A percentile compares a stretch with the other conserved stretches of the same genome.
Conservation (phyloP, 2,797 vertebrate genomes). For the Fistularia commersonii region DNA sequence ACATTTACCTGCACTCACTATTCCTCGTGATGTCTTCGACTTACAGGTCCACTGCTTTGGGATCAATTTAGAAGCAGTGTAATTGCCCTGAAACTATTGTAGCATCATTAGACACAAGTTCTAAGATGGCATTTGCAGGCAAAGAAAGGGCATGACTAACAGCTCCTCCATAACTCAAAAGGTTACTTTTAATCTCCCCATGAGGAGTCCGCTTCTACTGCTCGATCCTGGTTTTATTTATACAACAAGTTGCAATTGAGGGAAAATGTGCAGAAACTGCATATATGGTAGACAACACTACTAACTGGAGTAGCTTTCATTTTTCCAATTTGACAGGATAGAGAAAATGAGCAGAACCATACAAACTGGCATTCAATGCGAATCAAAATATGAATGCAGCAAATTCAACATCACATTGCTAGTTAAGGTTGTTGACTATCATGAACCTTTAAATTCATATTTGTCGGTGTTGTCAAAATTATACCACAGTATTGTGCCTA, state of each 20-base stretch:
- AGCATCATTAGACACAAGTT: slow-evolving; percentile 78
- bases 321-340: slow-evolving; percentile 49
- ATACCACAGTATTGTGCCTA: too few relatives aligned
- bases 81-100: slow-evolving; percentile 80
- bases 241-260: slow-evolving; percentile 42
- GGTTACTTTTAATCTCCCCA: slow-evolving; percentile 84
- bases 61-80: slow-evolving; percentile 76
- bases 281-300: slow-evolving; percentile 33
- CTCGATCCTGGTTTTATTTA: slow-evolving; percentile 50
- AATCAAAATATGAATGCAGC: slow-evolving; percentile 5
- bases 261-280: slow-evolving; percentile 5
- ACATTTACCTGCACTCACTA: slow-evolving; percentile 24
- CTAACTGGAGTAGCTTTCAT: slow-evolving; percentile 59
- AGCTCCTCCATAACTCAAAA: slow-evolving; percentile 76
- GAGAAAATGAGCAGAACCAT: too few relatives aligned
- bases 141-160: slow-evolving; percentile 82
- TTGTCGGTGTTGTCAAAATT: too few relatives aligned
- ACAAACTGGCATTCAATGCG: slow-evolving; percentile 16
- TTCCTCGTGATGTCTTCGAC: slow-evolving; percentile 17
- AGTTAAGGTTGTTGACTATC: too few relatives aligned
- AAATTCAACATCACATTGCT: too few relatives aligned
- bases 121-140: slow-evolving; percentile 76
- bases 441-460: too few relatives aligned
- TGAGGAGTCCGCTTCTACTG: slow-evolving; percentile 63
- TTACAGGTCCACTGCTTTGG: slow-evolving; percentile 64